Conservation (phyloP, 2,888 invertebrate species). For the Nymphalis c-album region DNA sequence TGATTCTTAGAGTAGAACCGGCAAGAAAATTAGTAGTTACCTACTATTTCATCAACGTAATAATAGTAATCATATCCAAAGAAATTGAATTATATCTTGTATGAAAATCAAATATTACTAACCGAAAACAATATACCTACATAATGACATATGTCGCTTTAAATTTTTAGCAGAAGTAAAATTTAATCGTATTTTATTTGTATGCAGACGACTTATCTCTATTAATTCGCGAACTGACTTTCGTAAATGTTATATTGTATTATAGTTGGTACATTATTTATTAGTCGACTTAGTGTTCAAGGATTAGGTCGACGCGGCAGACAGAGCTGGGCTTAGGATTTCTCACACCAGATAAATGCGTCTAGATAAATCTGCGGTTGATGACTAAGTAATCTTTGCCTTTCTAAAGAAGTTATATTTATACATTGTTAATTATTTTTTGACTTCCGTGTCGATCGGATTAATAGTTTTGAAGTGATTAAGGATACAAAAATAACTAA, state of each 20-base stretch:
- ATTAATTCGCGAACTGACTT: slow-evolving; percentile 38
- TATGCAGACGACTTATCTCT: slow-evolving; percentile 1
- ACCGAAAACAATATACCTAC: no score
- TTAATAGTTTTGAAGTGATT: no score
- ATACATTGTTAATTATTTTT: slow-evolving; percentile 4
- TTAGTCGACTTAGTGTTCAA: slow-evolving; percentile 60
- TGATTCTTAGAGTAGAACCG: no score
- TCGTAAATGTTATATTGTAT: slow-evolving; percentile 43
- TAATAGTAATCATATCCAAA: no score
- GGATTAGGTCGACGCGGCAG: slow-evolving; percentile 51
- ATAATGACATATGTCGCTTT: background rate
- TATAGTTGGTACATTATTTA: slow-evolving; percentile 41
- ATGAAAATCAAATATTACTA: no score
- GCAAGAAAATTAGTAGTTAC: no score
- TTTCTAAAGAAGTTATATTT: slow-evolving; percentile 26
- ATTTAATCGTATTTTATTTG: background rate
- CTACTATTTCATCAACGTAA: no score
- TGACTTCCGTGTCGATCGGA: background rate
- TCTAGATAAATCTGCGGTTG: slow-evolving; percentile 46
- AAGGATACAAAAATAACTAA: no score
- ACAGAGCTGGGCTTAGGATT: slow-evolving; percentile 47
- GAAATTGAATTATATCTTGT: no score
- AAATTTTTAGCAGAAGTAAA: background rate
- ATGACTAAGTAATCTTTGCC: slow-evolving; percentile 43
- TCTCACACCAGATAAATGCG: slow-evolving; percentile 63